Conservation (phyloP, 37 sponge, comb jelly and placozoan species). For the Haliclona indistincta region DNA sequence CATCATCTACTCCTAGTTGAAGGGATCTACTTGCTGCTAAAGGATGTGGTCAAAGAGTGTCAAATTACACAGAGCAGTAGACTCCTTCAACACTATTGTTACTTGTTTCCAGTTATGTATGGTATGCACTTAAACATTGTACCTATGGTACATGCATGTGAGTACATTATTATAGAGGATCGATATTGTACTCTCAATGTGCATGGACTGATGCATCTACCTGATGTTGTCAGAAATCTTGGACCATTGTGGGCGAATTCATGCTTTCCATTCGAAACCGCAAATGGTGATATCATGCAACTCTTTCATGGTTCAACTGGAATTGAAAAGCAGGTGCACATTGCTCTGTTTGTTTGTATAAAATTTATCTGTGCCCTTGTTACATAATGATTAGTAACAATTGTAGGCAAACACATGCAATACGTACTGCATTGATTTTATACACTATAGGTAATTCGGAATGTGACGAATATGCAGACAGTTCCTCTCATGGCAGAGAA, state of each 20-base stretch:
- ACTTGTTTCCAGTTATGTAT: slow-evolving; percentile 23
- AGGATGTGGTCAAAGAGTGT: slow-evolving; percentile 13
- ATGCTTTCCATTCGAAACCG: slow-evolving; percentile 18
- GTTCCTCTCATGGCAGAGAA: too few relatives aligned
- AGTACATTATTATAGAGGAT: slow-evolving; percentile 37
- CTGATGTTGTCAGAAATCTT: slow-evolving; percentile 12
- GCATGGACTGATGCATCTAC: slow-evolving; percentile 35
- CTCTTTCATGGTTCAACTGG: slow-evolving; percentile 23
- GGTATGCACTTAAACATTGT: slow-evolving; percentile 10
- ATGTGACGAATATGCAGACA: too few relatives aligned
- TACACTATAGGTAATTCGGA: too few relatives aligned
- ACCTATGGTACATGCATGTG: too few relatives aligned
- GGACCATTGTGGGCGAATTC: slow-evolving; percentile 13
- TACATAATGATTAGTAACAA: too few relatives aligned
- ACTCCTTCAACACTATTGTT: slow-evolving; percentile 29
- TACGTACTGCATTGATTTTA: too few relatives aligned
- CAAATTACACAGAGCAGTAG: slow-evolving; percentile 16
- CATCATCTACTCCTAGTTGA: slow-evolving; percentile 39
- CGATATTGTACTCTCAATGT: slow-evolving; percentile 31
- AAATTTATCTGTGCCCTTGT: too few relatives aligned
- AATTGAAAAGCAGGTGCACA: slow-evolving; percentile 30
- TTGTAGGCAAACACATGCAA: too few relatives aligned
- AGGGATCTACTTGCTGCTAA: slow-evolving; percentile 31
- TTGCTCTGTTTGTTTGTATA: too few relatives aligned
- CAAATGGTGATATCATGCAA: slow-evolving; percentile 4